Evolutionary conservation across 2,113 vertebrate genomes (phyloP).

Genomic region (Vidua chalybeata): DNA sequence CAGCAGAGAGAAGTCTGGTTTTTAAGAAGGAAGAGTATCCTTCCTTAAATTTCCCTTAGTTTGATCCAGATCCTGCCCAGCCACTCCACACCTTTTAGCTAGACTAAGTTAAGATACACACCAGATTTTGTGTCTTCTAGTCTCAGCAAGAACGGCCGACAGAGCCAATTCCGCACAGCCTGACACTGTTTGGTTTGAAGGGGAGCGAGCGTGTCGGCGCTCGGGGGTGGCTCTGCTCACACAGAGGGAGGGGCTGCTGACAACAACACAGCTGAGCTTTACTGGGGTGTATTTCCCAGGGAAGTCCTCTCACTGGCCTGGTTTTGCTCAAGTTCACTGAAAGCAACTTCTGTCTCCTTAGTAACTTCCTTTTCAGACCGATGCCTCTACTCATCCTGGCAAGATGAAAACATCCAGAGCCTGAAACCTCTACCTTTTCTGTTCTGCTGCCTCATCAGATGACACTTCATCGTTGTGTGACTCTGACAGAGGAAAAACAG

Average conservation of each 20-base stretch:
- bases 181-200: too few relatives aligned
- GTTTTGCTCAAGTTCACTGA: not conserved
- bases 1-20: not conserved
- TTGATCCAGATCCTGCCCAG: not conserved
- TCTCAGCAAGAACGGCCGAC: not conserved
- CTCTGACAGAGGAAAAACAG: not conserved
- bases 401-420: not conserved
- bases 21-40: not conserved
- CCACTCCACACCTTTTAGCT: not conserved
- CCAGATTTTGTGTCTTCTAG: not conserved
- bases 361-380: not conserved
- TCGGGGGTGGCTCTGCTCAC: not conserved
- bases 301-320: not conserved
- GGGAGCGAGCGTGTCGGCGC: rapidly evolving
- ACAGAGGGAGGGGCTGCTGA: not conserved
- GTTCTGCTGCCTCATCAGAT: not conserved
- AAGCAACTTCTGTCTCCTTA: not conserved
- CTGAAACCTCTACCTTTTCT: not conserved
- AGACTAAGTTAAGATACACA: not conserved
- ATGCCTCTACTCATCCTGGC: not conserved
- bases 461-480: not conserved
- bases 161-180: not conserved
- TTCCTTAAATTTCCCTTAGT: not conserved
- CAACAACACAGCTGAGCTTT: not conserved
- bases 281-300: not conserved